Conservation (phyloP, 1,140 invertebrate genomes). For the Eueides isabella region DNA sequence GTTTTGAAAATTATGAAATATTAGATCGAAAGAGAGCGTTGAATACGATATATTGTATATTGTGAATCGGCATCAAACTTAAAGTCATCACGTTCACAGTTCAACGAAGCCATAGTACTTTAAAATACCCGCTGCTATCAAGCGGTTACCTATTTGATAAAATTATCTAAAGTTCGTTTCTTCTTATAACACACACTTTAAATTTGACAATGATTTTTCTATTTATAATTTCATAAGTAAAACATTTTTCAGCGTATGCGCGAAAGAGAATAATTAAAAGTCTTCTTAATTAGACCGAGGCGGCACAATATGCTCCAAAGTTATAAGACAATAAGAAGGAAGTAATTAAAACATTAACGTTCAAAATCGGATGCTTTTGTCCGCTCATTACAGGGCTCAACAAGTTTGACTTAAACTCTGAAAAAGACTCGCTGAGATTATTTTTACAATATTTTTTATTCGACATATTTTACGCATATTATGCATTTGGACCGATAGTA, state of each 20-base stretch:
- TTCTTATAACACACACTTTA: background rate
- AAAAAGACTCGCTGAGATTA: slow-evolving; percentile 14
- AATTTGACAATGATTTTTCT: background rate
- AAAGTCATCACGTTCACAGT: too few relatives aligned
- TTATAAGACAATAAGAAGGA: slow-evolving; percentile 74
- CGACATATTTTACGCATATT: background rate
- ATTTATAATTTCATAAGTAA: slow-evolving; percentile 13
- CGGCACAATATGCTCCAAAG: slow-evolving; percentile 59
- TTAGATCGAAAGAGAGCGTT: too few relatives aligned
- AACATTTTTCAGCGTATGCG: slow-evolving; percentile 51
- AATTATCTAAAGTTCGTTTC: too few relatives aligned
- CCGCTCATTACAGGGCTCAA: slow-evolving; percentile 62
- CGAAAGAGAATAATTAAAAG: slow-evolving; percentile 73
- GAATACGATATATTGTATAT: too few relatives aligned
- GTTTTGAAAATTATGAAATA: too few relatives aligned
- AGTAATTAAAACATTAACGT: slow-evolving; percentile 78
- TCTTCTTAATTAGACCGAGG: slow-evolving; percentile 68
- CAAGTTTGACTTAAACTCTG: slow-evolving; percentile 59
- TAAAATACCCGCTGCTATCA: too few relatives aligned
- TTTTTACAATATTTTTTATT: background rate
- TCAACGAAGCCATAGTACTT: too few relatives aligned
- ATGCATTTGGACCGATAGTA: background rate
- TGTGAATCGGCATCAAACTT: too few relatives aligned
- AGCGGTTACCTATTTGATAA: too few relatives aligned
- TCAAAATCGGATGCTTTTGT: slow-evolving; percentile 69